Conservation (phyloP, 2,797 vertebrate genomes). For the Carduelis carduelis region DNA sequence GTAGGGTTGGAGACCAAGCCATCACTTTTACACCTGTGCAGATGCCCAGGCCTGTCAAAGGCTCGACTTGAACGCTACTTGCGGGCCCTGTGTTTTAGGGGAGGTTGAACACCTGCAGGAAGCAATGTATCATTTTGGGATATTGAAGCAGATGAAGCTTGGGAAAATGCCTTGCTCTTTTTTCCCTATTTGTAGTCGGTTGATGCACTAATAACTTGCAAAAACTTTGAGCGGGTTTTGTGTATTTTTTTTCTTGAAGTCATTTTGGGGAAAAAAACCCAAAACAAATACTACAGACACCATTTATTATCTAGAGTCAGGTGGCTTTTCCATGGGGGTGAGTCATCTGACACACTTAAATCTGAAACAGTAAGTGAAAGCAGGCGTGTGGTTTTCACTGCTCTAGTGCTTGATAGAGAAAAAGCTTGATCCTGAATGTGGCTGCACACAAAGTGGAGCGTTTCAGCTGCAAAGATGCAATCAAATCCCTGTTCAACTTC, state of each 20-base stretch:
- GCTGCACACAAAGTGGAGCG: background rate
- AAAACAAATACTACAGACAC: background rate
- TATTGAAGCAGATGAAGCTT: background rate
- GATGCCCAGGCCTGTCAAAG: background rate
- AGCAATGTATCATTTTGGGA: background rate
- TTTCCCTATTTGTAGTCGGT: background rate
- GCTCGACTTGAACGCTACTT: background rate
- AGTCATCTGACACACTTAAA: background rate
- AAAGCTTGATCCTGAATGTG: background rate
- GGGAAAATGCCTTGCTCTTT: background rate
- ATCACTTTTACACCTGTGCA: background rate
- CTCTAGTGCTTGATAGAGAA: background rate
- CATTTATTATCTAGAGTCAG: background rate
- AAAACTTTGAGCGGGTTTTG: background rate
- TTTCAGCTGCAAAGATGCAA: background rate
- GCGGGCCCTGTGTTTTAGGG: background rate
- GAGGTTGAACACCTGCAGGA: background rate
- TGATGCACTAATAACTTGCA: background rate
- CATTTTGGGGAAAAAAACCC: rapidly evolving
- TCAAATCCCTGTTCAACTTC: background rate
- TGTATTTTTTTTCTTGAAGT: background rate
- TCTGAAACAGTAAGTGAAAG: background rate
- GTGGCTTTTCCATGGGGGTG: background rate
- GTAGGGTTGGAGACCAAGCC: background rate
- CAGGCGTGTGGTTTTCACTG: background rate